phyloP scores from a whole-genome alignment of 2,113 vertebrate genomes.

The Callocephalon fimbriatum region DNA sequence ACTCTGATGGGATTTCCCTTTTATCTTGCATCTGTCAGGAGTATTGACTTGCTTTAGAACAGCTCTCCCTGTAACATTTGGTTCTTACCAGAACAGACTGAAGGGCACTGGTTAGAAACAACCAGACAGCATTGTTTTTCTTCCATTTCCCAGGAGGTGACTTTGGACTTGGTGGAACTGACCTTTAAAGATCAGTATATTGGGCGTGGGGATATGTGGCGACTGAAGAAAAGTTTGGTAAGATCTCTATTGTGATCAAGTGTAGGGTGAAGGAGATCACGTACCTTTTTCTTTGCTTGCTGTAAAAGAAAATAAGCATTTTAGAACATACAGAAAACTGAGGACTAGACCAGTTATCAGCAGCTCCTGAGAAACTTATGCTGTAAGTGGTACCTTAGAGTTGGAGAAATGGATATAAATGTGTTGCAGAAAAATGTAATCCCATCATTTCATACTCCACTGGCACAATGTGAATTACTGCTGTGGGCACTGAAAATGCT shows the following conservation, averaged over 20 bases:
- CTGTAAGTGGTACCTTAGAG: not conserved
- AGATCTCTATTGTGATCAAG: not conserved
- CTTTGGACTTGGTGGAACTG: slow-evolving; percentile 94
- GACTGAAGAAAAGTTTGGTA: slow-evolving; percentile 97
- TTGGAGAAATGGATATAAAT: not conserved
- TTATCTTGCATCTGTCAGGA: not conserved
- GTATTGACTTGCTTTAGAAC: not conserved
- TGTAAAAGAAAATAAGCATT: not conserved
- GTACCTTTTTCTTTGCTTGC: not conserved
- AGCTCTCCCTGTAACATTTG: not conserved
- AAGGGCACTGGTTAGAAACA: not conserved
- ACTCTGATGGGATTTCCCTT: not conserved
- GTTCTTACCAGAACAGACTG: not conserved
- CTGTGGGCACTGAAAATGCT: not conserved
- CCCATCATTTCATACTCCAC: not conserved
- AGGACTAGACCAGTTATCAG: not conserved
- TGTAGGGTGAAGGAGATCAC: not conserved
- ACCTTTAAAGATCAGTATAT: slow-evolving; percentile 99
- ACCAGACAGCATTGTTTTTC: not conserved
- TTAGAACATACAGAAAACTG: not conserved
- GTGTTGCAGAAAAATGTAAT: not conserved
- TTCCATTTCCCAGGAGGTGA: slow-evolving; percentile 87
- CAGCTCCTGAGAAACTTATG: not conserved
- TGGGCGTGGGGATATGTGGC: slow-evolving; percentile 98
- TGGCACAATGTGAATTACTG: not conserved